Evolutionary conservation across 2,888 invertebrate species (phyloP), one percentile per base, ranked within the genome.

Genomic region (Hypsopygia costalis): DNA sequence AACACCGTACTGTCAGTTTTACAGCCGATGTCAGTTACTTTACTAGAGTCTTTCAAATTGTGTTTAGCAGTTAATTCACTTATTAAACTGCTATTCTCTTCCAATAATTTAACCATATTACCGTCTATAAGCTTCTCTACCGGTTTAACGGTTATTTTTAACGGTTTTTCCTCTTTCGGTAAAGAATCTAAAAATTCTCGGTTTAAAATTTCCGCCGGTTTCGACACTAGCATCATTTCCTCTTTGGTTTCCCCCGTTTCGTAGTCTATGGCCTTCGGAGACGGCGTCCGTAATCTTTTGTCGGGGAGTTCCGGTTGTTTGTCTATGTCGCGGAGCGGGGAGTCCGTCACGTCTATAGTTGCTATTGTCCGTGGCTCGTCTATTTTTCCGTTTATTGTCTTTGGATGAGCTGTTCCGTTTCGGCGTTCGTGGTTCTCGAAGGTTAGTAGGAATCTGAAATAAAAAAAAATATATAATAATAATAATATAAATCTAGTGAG

Each of bases 401-500:
- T 3, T 49, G 37, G 1, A 16, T 16, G 4, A 16, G 16, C 16
- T 16, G 16, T 16, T 16, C 75, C 70, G 43, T 69, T 72, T 72
- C 91, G 47, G 69, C 91, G 68, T 75, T 91, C 71, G 88, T 88
- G 75, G 80, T 90, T 74, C 80, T 94, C 94, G 60, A 91, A 93
- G 0, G 93, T 90, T n/a, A 94, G 75, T 9, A 94, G 81, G 62
- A 92, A 91, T 60, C 94, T 94, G 72, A 0, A 70, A 25, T 8
- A 4, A 8, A 71, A 0, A 27, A 5, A 11, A 10, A 22, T 5
- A 28, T 12, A 10, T 8, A 12, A 12, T 38, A 34, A 12, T 20
- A 30, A 16, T 11, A 3, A 8, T n/a, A 1, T 8, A 6, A 41
- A n/a, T n/a, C n/a, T n/a, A n/a, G n/a, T n/a, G n/a, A n/a, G n/a